Conservation (phyloP, 2,797 vertebrate species). For the Buceros bicornis region DNA sequence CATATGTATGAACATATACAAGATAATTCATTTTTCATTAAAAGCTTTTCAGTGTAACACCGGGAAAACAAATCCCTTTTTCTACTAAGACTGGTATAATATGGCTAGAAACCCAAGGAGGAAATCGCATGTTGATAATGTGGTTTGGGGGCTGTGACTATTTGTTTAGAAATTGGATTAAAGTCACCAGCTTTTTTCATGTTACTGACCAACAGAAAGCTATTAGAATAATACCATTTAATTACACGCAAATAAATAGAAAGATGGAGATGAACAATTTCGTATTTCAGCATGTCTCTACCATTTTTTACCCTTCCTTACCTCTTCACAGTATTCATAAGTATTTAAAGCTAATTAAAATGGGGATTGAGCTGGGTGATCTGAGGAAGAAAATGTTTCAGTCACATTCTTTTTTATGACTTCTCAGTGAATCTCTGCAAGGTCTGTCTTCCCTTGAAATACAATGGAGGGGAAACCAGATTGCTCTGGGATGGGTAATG, state of each 20-base stretch:
- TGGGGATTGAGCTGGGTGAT: not conserved
- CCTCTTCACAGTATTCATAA: not conserved
- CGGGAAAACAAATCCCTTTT: not conserved
- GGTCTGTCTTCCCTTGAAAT: slow-evolving; percentile 9
- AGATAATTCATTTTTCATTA: not conserved
- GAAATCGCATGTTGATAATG: not conserved
- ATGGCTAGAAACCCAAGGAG: not conserved
- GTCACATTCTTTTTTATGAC: slow-evolving; percentile 8
- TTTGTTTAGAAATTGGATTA: not conserved
- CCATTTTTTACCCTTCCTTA: not conserved
- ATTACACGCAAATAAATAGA: not conserved
- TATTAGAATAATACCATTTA: not conserved
- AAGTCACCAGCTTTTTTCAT: not conserved
- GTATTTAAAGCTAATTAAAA: slow-evolving; percentile 33
- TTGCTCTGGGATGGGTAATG: slow-evolving; percentile 5
- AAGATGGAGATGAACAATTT: not conserved
- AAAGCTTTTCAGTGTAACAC: not conserved
- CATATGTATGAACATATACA: not conserved
- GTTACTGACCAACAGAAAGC: not conserved
- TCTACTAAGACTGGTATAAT: not conserved
- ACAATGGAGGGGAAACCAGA: not conserved
- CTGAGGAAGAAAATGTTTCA: not conserved
- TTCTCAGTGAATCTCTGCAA: not conserved
- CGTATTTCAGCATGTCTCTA: not conserved
- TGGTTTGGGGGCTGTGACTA: not conserved